A percentile compares a stretch with the other conserved stretches of the same genome.
phyloP scores from a whole-genome alignment of 30 jellyfish, hydroid and myxozoan species.

The Aurelia aurita region DNA sequence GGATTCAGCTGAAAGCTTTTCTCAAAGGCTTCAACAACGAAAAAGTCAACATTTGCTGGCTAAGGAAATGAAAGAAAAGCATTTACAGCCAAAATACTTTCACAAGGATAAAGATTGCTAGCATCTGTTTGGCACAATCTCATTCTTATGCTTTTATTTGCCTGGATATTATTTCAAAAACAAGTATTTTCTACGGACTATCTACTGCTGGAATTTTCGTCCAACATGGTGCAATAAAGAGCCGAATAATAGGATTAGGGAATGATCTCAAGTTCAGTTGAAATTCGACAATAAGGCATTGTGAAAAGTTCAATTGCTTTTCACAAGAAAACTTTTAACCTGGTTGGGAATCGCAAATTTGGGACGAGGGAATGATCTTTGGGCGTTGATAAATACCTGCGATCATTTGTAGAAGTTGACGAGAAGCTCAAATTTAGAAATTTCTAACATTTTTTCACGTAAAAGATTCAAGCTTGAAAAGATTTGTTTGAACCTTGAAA shows the following conservation, averaged over 20 bases:
- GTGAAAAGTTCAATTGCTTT: not conserved
- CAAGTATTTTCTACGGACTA: too few relatives aligned
- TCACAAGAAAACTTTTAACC: not conserved
- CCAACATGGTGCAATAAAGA: conserved; percentile 57
- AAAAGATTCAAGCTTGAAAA: too few relatives aligned
- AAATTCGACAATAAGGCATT: conserved; percentile 28
- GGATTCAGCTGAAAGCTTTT: conserved; percentile 61
- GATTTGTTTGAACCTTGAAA: too few relatives aligned
- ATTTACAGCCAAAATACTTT: conserved; percentile 10
- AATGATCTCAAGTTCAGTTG: conserved; percentile 26
- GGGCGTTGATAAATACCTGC: not conserved
- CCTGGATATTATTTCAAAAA: not conserved
- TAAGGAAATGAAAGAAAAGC: conserved; percentile 45
- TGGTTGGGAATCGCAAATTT: not conserved
- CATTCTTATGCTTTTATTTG: not conserved
- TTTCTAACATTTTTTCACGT: too few relatives aligned
- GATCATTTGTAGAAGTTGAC: not conserved
- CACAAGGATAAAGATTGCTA: conserved; percentile 13
- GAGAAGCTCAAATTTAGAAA: too few relatives aligned
- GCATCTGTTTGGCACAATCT: conserved; percentile 28
- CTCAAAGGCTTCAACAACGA: conserved; percentile 41
- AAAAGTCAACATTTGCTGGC: conserved; percentile 76
- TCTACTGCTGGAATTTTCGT: conserved; percentile 7
- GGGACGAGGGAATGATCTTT: not conserved
- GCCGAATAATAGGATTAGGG: conserved; percentile 52